phyloP scores from a whole-genome alignment of 2,113 vertebrate genomes.

The Arvicanthis niloticus region DNA sequence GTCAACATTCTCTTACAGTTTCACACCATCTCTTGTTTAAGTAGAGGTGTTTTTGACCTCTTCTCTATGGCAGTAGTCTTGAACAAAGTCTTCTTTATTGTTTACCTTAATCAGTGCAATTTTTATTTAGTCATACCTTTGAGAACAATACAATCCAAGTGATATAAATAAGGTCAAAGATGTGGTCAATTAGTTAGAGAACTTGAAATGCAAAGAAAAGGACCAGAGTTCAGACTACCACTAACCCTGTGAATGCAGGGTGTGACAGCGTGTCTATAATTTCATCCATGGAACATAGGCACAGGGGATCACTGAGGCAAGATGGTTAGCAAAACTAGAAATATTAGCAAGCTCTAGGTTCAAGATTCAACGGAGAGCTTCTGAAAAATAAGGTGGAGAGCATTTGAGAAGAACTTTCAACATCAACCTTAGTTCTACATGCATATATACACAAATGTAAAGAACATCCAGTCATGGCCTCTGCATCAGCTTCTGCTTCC shows the following conservation, averaged over 20 bases:
- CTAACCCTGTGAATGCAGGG: neutral
- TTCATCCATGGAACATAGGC: neutral
- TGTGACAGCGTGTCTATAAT: neutral
- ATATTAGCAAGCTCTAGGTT: neutral
- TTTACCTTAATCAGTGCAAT: neutral
- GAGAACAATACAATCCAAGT: neutral
- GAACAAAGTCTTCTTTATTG: neutral
- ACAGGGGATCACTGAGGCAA: neutral
- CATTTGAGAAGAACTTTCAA: neutral
- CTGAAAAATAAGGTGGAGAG: neutral
- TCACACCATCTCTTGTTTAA: neutral
- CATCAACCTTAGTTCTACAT: neutral
- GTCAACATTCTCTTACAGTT: neutral
- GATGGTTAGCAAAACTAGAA: neutral
- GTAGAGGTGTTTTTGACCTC: neutral
- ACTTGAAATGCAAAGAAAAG: neutral
- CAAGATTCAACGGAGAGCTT: neutral
- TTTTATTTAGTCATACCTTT: constrained; percentile 11
- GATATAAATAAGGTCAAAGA: neutral
- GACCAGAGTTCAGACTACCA: neutral
- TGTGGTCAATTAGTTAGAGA: neutral
- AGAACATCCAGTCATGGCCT: too few species aligned
- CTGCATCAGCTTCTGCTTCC: too few species aligned
- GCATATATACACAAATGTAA: too few species aligned
- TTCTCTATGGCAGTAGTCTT: neutral